These are phyloP conservation scores for Eulemur macaco DNA, from an alignment of 2,113 vertebrate species.

Conservation along the genomic window DNA sequence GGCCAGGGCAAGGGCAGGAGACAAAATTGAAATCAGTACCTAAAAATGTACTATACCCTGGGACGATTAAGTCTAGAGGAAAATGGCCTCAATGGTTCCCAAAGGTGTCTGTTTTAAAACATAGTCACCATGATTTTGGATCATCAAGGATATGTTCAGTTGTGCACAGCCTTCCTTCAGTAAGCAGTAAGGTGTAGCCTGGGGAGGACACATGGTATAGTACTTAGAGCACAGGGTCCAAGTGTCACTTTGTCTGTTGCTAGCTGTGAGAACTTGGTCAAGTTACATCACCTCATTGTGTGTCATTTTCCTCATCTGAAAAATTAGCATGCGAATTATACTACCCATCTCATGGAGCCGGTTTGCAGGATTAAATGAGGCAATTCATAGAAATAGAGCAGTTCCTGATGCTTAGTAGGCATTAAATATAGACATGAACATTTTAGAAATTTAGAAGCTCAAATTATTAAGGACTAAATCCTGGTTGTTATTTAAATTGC, in stretches of 20 bases:
- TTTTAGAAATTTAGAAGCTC: not conserved
- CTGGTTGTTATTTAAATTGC: not conserved
- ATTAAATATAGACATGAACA: not conserved
- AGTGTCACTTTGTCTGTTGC: not conserved
- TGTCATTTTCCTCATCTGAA: not conserved
- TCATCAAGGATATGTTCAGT: not conserved
- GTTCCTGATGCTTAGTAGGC: not conserved
- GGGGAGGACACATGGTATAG: fast-evolving
- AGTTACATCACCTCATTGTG: not conserved
- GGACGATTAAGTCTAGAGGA: not conserved
- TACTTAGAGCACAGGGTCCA: not conserved
- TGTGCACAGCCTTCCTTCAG: not conserved
- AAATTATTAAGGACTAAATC: not conserved
- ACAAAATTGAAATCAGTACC: not conserved
- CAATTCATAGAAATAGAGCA: not conserved
- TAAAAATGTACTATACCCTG: not conserved
- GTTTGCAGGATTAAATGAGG: not conserved
- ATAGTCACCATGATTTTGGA: not conserved
- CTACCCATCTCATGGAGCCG: not conserved
- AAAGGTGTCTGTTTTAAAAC: not conserved
- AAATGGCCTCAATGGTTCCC: not conserved
- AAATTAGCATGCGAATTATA: not conserved
- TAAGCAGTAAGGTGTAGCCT: not conserved
- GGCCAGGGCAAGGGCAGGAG: not conserved
- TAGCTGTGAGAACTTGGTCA: not conserved